phyloP scores from a whole-genome alignment of 2,113 vertebrate genomes.

The Machaerirhynchus nigripectus region DNA sequence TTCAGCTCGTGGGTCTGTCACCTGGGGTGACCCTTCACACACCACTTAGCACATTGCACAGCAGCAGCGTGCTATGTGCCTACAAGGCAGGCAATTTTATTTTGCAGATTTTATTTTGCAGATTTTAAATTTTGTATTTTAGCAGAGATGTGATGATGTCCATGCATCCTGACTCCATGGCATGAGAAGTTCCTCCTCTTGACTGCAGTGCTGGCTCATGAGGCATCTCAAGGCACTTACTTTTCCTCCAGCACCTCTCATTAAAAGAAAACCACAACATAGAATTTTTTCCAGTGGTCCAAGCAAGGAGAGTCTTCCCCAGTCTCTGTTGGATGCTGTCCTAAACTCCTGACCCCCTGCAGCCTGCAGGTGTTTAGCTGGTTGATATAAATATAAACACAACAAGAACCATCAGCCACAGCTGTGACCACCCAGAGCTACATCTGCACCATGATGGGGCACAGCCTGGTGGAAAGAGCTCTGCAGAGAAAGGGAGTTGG shows the following conservation, averaged over 20 bases:
- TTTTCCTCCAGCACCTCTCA: not conserved
- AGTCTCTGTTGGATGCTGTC: not conserved
- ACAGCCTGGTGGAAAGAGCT: not conserved
- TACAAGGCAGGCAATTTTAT: not conserved
- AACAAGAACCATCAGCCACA: not conserved
- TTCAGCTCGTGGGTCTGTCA: not conserved
- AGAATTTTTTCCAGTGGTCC: not conserved
- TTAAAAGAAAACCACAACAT: not conserved
- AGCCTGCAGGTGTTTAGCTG: not conserved
- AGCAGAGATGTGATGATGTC: not conserved
- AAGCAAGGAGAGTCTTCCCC: not conserved
- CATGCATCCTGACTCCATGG: not conserved
- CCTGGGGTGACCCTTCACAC: not conserved
- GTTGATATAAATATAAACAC: rapidly evolving
- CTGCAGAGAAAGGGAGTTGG: not conserved
- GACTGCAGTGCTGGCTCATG: not conserved
- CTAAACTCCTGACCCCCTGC: not conserved
- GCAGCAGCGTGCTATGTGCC: not conserved
- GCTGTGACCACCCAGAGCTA: not conserved
- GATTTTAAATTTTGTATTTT: not conserved
- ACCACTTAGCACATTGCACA: not conserved
- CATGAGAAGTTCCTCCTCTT: not conserved
- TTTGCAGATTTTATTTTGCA: no score
- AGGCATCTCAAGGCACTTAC: not conserved
- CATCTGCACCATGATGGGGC: rapidly evolving